Percentiles rank a stretch among this genome's conserved stretches.
Evolutionary conservation across 2,888 invertebrate species (phyloP).

Genomic region (Nomada ruficornis): DNA sequence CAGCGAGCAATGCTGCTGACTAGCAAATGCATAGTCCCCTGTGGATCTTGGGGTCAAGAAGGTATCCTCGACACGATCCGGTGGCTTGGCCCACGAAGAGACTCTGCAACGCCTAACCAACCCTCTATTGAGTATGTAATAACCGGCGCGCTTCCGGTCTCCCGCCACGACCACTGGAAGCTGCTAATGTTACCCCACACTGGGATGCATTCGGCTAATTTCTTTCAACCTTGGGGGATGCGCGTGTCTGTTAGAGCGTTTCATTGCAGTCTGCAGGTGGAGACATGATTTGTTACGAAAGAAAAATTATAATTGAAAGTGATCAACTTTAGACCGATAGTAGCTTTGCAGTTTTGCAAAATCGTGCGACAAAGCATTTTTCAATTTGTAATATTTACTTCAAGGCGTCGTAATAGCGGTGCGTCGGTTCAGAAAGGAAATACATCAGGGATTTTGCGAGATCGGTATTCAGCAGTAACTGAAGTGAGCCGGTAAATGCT

Average conservation of each 20-base stretch:
- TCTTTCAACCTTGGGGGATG: too few relatives aligned
- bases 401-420: too few relatives aligned
- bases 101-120: conserved; percentile 22
- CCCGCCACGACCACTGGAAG: not conserved
- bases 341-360: too few relatives aligned
- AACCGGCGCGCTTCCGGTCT: conserved; percentile 25
- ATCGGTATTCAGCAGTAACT: not conserved
- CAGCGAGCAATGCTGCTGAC: conserved; percentile 62
- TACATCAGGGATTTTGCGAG: not conserved
- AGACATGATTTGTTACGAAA: too few relatives aligned
- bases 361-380: too few relatives aligned
- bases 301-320: too few relatives aligned
- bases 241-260: too few relatives aligned
- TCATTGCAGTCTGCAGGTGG: too few relatives aligned
- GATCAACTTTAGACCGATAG: too few relatives aligned
- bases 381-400: too few relatives aligned
- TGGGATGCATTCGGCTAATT: too few relatives aligned
- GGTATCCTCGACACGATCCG: conserved; percentile 63
- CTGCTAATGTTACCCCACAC: not conserved
- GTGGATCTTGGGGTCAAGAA: conserved; percentile 70
- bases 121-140: conserved; percentile 34
- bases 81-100: conserved; percentile 24
- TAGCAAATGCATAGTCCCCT: conserved; percentile 60
- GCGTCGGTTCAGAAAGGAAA: not conserved
- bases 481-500: not conserved